Base-by-base conservation (phyloP, 2,888 invertebrate species). In the Zaprionus bogoriensis region DNA sequence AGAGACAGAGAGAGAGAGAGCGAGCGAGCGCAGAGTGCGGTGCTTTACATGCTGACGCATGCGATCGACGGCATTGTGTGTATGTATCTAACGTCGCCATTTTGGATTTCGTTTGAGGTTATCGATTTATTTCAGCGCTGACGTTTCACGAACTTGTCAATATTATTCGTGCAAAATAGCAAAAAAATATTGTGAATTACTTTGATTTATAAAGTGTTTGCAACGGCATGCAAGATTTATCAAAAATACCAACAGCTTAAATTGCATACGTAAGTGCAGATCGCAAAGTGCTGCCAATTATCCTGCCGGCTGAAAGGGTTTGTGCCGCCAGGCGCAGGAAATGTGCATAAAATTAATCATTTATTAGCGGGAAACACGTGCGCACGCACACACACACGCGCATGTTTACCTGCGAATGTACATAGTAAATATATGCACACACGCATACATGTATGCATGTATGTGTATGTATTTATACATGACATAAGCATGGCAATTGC, bases 81-180 rank as follows among this genome's bases (percentile, higher is more conserved):
- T 63, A 70, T 79, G 80, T 76, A 80, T 74, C 70, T 57, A 4
- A 39, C 9, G 69, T 28, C 87, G 87, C 81, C 81, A 82, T 82
- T 5, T 82, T 82, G 71, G n/a, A 59, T 75, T 66, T 61, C 7
- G 9, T 75, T 83, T 76, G 48, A 65, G 72, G 72, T 72, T 82
- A 82, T 64, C 46, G 67, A 67, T 74, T 76, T 58, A 23, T 55
- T 58, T 20, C 6, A 12, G n/a, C 2, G 1, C 2, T n/a, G 20
- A 20, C 20, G 22, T 20, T 41, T 41, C 3, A n/a, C n/a, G 5
- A 1, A n/a, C 19, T 4, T 10, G n/a, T 6, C 6, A 19, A 22
- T 38, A 28, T 38, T 10, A 27, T 12, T 5, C 1, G 14, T 28
- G 17, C 12, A 23, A 12, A n/a, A 20, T 17, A 17, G 20, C 10